phyloP scores from a whole-genome alignment of 2,797 vertebrate species.

The Pristis pectinata region DNA sequence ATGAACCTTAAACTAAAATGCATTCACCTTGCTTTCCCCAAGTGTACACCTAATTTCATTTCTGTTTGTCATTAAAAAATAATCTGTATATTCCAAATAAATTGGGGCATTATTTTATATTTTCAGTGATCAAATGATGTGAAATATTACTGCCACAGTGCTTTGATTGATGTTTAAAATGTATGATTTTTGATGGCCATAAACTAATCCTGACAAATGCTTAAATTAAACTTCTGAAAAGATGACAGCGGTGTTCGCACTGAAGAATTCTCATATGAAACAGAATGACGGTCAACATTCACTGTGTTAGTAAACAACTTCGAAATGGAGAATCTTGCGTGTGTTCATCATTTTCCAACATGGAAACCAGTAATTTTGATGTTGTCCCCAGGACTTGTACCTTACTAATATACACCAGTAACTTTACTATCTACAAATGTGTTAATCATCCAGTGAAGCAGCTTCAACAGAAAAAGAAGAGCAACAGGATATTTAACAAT shows the following conservation, averaged over 20 bases:
- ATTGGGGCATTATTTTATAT: neutral
- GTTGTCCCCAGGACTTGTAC: conserved; percentile 47
- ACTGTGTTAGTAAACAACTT: neutral
- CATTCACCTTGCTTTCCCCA: neutral
- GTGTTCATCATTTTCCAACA: conserved; percentile 41
- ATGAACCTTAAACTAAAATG: neutral
- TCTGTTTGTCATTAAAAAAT: neutral
- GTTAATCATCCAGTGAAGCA: conserved; percentile 58
- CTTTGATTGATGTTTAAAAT: neutral
- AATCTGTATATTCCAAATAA: neutral
- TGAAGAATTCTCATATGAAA: neutral
- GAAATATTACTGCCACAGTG: neutral
- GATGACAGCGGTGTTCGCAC: neutral
- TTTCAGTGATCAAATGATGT: neutral
- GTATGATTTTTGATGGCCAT: neutral
- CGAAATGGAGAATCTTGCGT: conserved; percentile 40
- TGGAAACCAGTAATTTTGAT: conserved; percentile 49
- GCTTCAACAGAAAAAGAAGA: conserved; percentile 45
- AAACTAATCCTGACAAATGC: neutral
- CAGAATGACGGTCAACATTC: neutral
- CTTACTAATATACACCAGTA: conserved; percentile 44
- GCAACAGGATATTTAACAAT: conserved; percentile 30
- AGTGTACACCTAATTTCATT: neutral
- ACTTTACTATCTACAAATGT: conserved; percentile 53
- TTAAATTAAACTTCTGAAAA: neutral